A percentile compares a stretch with the other conserved stretches of the same genome.
Conservation (phyloP, 2,888 invertebrate genomes). For the Megaustenia siamemsis region DNA sequence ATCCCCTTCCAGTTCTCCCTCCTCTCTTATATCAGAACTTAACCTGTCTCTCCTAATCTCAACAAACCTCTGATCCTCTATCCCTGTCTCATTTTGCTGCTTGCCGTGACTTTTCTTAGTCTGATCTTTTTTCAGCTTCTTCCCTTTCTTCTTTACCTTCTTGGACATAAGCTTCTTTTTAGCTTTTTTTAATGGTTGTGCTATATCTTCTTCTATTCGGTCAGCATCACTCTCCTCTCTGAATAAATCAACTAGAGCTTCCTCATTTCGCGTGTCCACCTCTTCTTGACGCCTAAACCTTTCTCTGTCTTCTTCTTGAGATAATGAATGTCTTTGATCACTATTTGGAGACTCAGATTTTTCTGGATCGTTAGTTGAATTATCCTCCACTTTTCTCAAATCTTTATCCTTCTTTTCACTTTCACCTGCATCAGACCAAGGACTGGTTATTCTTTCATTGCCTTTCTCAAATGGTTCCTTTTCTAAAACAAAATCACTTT, state of each 20-base stretch:
- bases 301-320: conserved; percentile 15
- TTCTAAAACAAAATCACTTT: conserved; percentile 53
- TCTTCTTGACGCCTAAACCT: conserved; percentile 34
- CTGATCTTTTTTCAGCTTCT: conserved; percentile 46
- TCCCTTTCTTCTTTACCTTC: conserved; percentile 48
- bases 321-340: neutral
- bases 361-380: neutral
- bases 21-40: conserved; percentile 33
- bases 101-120: conserved; percentile 35
- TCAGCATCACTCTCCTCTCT: conserved; percentile 47
- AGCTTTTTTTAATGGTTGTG: conserved; percentile 40
- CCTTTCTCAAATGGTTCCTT: conserved; percentile 40
- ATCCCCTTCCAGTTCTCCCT: conserved; percentile 45
- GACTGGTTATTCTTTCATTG: neutral
- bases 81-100: neutral
- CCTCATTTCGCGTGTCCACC: conserved; percentile 36
- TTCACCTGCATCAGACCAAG: neutral
- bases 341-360: neutral
- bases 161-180: conserved; percentile 40
- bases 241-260: conserved; percentile 43
- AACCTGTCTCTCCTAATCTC: conserved; percentile 43
- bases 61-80: conserved; percentile 50
- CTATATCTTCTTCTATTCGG: conserved; percentile 40
- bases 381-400: neutral
- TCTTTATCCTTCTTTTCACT: neutral